phyloP scores from a whole-genome alignment of 2,797 vertebrate species.

The Podargus strigoides region DNA sequence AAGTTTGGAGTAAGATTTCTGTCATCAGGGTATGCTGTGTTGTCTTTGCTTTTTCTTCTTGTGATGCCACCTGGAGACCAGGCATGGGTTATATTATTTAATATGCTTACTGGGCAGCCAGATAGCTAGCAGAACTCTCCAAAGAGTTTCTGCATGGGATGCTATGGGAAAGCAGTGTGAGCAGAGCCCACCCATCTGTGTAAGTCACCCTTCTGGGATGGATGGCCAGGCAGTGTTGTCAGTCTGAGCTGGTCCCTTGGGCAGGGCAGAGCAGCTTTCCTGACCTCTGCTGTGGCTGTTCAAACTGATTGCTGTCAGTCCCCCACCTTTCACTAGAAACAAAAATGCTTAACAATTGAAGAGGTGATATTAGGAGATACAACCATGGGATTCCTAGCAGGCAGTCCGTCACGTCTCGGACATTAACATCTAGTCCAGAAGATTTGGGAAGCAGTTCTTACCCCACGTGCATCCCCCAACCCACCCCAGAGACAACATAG shows the following conservation, averaged over 20 bases:
- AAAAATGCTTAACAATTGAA: neutral
- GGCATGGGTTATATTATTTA: accelerated
- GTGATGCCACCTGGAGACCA: neutral
- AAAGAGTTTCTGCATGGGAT: neutral
- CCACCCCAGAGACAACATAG: neutral
- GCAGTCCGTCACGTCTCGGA: neutral
- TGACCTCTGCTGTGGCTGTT: neutral
- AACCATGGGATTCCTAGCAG: neutral
- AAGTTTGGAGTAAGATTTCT: neutral
- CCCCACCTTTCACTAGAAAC: neutral
- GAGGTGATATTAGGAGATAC: neutral
- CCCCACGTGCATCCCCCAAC: neutral
- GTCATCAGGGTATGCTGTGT: accelerated
- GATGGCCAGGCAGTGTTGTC: neutral
- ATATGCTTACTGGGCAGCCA: neutral
- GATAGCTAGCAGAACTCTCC: neutral
- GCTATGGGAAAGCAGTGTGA: neutral
- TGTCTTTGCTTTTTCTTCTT: neutral
- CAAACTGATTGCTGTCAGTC: neutral
- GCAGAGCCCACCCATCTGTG: neutral
- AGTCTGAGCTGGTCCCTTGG: neutral
- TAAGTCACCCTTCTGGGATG: neutral
- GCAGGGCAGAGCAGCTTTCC: neutral
- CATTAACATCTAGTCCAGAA: neutral
- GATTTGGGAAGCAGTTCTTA: neutral